phyloP scores from a whole-genome alignment of 1,140 invertebrate species.

The Aethina tumida region DNA sequence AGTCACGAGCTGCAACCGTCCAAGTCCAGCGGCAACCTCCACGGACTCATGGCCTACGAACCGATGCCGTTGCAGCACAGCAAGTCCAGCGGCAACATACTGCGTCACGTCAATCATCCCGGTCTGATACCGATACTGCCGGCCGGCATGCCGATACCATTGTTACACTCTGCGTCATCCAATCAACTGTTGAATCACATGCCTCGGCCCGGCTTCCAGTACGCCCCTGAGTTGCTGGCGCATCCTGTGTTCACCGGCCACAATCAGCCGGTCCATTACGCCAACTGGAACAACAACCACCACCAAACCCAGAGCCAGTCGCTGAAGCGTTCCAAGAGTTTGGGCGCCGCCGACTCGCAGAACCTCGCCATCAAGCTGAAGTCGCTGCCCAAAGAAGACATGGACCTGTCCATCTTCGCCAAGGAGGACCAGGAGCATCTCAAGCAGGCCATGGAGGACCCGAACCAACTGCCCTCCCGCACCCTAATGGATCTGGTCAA shows the following conservation, averaged over 20 bases:
- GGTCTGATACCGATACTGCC: constrained; percentile 31
- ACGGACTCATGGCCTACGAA: constrained; percentile 42
- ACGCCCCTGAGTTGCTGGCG: constrained; percentile 26
- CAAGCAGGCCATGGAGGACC: constrained; percentile 66
- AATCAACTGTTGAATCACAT: constrained; percentile 30
- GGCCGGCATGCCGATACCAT: constrained; percentile 26
- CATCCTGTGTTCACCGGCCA: constrained; percentile 22
- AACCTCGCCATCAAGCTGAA: constrained; percentile 40
- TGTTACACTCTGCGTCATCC: constrained; percentile 39
- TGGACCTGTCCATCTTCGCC: constrained; percentile 64
- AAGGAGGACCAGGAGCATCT: constrained; percentile 59
- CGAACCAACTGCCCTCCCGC: constrained; percentile 64
- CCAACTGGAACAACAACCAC: constrained; percentile 15
- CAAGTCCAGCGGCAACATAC: constrained; percentile 51
- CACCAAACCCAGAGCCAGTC: constrained; percentile 26
- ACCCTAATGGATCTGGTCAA: constrained; percentile 76
- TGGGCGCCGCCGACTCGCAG: constrained; percentile 58
- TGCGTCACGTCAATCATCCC: constrained; percentile 36
- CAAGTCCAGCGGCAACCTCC: constrained; percentile 49
- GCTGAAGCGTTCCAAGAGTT: constrained; percentile 71
- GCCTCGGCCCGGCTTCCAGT: constrained; percentile 35
- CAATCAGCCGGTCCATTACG: constrained; percentile 26
- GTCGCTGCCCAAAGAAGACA: constrained; percentile 50
- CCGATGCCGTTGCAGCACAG: constrained; percentile 43
- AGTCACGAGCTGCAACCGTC: constrained; percentile 49